Percentiles rank a stretch among this genome's conserved stretches.
phyloP scores from a whole-genome alignment of 2,888 invertebrate species.

The Tetragonisca angustula region DNA sequence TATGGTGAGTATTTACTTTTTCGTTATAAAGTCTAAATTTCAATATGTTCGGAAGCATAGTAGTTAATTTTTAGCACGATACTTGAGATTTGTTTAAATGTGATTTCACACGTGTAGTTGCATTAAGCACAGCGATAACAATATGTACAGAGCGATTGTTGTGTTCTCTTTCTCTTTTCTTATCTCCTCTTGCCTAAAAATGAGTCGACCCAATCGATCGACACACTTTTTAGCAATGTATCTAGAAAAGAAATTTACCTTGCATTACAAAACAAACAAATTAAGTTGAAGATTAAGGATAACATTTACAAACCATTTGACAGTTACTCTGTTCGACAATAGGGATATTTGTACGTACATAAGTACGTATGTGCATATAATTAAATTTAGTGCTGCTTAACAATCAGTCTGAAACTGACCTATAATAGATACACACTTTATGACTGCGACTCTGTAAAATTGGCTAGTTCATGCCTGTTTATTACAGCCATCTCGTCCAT shows the following conservation, averaged over 20 bases:
- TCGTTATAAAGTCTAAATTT: not conserved
- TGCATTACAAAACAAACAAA: not conserved
- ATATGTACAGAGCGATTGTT: not conserved
- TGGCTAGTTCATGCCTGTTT: not conserved
- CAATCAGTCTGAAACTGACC: not conserved
- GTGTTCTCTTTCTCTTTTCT: not conserved
- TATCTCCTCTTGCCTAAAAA: not conserved
- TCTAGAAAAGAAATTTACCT: not conserved
- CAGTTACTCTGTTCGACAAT: not conserved
- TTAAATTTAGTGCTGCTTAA: not conserved
- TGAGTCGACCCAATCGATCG: not conserved
- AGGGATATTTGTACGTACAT: not conserved
- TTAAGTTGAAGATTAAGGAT: not conserved
- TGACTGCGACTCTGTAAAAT: not conserved
- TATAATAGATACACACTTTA: not conserved
- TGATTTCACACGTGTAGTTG: not conserved
- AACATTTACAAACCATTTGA: not conserved
- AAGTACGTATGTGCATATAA: not conserved
- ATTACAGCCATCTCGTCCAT: not conserved
- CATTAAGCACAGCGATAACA: not conserved
- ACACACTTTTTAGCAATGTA: not conserved
- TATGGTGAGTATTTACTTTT: slow-evolving; percentile 85
- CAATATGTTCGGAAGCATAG: too few species aligned
- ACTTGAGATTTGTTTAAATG: not conserved
- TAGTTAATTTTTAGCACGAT: not conserved